A percentile compares a stretch with the other conserved stretches of the same genome.
phyloP scores from a whole-genome alignment of 2,113 vertebrate genomes.

The Ptyas mucosa region DNA sequence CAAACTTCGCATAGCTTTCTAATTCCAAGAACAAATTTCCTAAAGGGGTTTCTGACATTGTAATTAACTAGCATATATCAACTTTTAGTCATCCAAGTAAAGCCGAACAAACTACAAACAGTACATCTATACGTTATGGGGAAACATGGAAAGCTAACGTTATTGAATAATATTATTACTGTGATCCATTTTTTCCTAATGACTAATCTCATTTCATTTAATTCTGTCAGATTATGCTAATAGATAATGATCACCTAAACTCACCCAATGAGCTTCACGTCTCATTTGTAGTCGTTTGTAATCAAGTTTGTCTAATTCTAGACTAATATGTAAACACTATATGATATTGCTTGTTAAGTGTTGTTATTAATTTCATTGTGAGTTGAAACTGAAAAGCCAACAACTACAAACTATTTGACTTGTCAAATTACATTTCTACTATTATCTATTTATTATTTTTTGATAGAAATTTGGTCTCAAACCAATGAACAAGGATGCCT shows the following conservation, averaged over 20 bases:
- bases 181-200: not conserved
- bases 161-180: not conserved
- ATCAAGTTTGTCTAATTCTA: not conserved
- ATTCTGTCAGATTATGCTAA: not conserved
- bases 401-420: not conserved
- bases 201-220: not conserved
- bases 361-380: not conserved
- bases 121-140: not conserved
- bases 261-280: not conserved
- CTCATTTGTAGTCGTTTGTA: not conserved
- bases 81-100: not conserved
- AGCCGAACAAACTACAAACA: not conserved
- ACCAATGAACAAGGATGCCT: not conserved
- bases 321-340: not conserved
- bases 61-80: not conserved
- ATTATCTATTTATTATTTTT: not conserved
- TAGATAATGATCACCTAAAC: not conserved
- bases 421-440: not conserved
- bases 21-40: not conserved
- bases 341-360: not conserved
- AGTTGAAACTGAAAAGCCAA: not conserved
- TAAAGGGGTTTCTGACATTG: not conserved
- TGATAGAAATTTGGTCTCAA: not conserved
- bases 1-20: not conserved
- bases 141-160: not conserved